Evolutionary conservation across 2,113 vertebrate species (phyloP).

Genomic region (Sigmodon hispidus): DNA sequence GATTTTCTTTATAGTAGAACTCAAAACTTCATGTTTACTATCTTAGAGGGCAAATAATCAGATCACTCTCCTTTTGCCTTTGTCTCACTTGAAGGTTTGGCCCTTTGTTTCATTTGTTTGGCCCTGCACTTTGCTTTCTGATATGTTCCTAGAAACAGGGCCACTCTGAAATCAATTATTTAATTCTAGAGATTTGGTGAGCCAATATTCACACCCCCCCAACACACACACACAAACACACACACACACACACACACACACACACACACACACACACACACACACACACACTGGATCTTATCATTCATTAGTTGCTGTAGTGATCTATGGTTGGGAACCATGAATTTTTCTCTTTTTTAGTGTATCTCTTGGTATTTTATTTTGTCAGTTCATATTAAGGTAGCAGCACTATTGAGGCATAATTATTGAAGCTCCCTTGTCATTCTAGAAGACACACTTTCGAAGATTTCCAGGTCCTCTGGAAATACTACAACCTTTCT

Average conservation of each 20-base stretch:
- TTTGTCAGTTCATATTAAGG: not conserved
- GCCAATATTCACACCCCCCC: not conserved
- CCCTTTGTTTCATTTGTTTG: not conserved
- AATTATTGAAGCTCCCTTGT: not conserved
- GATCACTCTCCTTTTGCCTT: not conserved
- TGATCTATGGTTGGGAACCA: not conserved
- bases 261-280: no score
- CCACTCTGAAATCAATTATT: not conserved
- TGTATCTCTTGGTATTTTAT: not conserved
- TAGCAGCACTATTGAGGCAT: not conserved
- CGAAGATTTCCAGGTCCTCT: not conserved
- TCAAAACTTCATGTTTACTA: not conserved
- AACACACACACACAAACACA: no score
- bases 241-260: not conserved
- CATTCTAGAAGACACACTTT: not conserved
- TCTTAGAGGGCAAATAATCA: not conserved
- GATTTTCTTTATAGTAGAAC: not conserved
- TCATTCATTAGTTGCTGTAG: not conserved
- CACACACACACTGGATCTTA: no score
- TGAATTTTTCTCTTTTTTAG: not conserved
- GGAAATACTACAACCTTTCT: not conserved
- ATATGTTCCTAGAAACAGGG: not conserved
- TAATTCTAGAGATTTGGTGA: not conserved
- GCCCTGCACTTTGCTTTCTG: not conserved
- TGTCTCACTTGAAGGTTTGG: not conserved